Percentiles rank a stretch among this genome's conserved stretches.
phyloP scores from a whole-genome alignment of 2,888 invertebrate species.

The Hypomecis punctinalis region DNA sequence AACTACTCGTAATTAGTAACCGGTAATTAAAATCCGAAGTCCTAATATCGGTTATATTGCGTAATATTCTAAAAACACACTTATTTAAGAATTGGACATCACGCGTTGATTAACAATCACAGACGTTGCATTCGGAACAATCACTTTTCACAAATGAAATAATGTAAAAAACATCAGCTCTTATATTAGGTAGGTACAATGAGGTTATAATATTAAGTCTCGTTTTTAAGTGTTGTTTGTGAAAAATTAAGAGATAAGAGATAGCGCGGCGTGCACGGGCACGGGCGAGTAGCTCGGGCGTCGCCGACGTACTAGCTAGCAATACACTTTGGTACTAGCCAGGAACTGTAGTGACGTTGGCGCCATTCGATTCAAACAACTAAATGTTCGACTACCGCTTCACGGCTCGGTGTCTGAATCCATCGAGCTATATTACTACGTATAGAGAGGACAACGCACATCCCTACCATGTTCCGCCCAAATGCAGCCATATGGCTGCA shows the following conservation, averaged over 20 bases:
- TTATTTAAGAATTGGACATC: constrained; percentile 24
- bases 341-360: not conserved
- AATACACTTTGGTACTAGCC: not conserved
- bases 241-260: constrained; percentile 46
- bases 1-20: not conserved
- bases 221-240: constrained; percentile 45
- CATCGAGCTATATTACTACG: too few relatives aligned
- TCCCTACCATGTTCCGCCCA: too few relatives aligned
- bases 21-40: constrained; percentile 7
- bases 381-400: not conserved
- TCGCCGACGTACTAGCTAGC: constrained; percentile 52
- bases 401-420: constrained; percentile 17
- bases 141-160: constrained; percentile 32
- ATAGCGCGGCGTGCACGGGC: constrained; percentile 29
- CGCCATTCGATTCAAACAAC: constrained; percentile 6
- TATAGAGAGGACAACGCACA: too few relatives aligned
- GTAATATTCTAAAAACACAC: constrained; percentile 46
- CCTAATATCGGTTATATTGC: constrained; percentile 40
- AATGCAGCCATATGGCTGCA: too few relatives aligned
- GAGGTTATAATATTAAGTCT: constrained; percentile 13
- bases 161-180: constrained; percentile 10
- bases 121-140: constrained; percentile 29
- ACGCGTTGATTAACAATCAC: constrained; percentile 37
- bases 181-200: constrained; percentile 4
- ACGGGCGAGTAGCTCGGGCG: constrained; percentile 50